These are phyloP conservation scores for Philonicus albiceps DNA, from an alignment of 2,888 invertebrate genomes.

Conservation along the genomic window DNA sequence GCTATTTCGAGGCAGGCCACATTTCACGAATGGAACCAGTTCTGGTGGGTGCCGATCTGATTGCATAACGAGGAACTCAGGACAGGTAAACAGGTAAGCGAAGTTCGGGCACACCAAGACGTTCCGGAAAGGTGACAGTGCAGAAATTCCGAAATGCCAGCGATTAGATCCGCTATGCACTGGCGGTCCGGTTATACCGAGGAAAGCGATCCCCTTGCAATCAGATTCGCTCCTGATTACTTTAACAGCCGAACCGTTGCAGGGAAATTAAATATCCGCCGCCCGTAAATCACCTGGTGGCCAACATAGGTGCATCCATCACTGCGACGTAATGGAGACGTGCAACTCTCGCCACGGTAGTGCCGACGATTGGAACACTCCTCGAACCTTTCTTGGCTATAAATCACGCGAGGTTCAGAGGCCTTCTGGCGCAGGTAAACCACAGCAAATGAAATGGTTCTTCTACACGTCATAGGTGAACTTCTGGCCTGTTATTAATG, in stretches of 20 bases:
- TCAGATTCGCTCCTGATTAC: background rate
- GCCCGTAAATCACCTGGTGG: background rate
- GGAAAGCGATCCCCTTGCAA: background rate
- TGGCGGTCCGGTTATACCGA: background rate
- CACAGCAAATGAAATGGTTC: conserved; percentile 2
- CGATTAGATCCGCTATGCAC: background rate
- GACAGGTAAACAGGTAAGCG: background rate
- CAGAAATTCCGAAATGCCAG: background rate
- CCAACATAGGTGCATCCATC: background rate
- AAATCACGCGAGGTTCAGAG: background rate
- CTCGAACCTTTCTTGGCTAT: background rate
- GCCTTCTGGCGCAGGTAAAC: background rate
- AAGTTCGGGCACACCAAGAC: background rate
- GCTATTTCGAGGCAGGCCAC: background rate
- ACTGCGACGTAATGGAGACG: background rate
- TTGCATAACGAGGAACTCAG: background rate
- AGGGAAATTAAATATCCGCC: conserved; percentile 1
- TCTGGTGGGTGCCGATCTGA: background rate
- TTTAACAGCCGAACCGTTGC: background rate
- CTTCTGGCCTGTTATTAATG: background rate
- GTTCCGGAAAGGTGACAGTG: conserved; percentile 7
- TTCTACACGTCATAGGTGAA: background rate
- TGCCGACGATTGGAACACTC: background rate
- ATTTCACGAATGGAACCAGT: background rate
- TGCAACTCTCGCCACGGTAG: background rate